These are phyloP conservation scores for Tupaia chinensis DNA, from an alignment of 2,113 vertebrate species.

Conservation along the genomic window DNA sequence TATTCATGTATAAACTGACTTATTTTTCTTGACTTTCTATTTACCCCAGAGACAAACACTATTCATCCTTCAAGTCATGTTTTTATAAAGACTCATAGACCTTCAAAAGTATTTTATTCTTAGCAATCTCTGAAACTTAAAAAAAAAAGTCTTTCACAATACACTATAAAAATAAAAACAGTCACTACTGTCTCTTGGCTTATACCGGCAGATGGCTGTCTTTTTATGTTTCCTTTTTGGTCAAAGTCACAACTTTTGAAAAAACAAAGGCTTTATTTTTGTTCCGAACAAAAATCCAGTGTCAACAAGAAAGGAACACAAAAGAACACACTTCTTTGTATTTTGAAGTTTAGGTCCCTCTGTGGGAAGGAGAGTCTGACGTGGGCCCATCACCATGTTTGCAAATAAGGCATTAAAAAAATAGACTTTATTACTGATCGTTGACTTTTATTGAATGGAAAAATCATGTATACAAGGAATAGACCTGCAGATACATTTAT, in stretches of 20 bases:
- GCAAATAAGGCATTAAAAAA: constrained; percentile 27
- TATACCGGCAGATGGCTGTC: constrained; percentile 17
- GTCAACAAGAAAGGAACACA: constrained; percentile 60
- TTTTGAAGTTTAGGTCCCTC: constrained; percentile 32
- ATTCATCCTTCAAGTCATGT: constrained; percentile 29
- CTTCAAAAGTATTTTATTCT: constrained; percentile 61
- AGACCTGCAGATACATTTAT: neutral
- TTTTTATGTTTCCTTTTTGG: constrained; percentile 64
- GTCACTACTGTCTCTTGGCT: constrained; percentile 34
- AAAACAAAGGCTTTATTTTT: constrained; percentile 30
- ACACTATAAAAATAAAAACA: constrained; percentile 48
- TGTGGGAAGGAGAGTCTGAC: constrained; percentile 12
- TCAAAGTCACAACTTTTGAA: constrained; percentile 44
- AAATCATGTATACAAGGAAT: neutral
- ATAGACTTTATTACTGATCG: neutral
- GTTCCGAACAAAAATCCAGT: constrained; percentile 50
- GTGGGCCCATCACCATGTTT: neutral
- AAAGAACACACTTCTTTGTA: constrained; percentile 54
- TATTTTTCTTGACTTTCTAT: constrained; percentile 6
- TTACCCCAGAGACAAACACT: constrained; percentile 26
- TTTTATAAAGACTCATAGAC: constrained; percentile 34
- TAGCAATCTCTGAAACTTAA: constrained; percentile 17
- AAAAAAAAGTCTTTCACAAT: constrained; percentile 9
- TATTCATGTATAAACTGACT: neutral
- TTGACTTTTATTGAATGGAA: constrained; percentile 10